Base-by-base conservation (phyloP, 2,888 invertebrate species). In the Trachelus stipa region DNA sequence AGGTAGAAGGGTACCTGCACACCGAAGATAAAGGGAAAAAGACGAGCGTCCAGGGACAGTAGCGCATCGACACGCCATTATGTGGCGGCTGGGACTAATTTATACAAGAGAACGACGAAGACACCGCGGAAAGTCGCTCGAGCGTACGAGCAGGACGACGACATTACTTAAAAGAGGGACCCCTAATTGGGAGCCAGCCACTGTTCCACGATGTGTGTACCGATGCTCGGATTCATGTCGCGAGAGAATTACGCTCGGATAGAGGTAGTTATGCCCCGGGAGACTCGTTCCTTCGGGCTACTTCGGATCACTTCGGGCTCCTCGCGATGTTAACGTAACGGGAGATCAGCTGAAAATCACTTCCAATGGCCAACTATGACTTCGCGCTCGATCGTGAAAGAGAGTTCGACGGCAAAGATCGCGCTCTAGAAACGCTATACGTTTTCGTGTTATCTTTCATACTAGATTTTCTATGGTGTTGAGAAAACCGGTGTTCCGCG, bases 1-100 rank as follows among this genome's bases (percentile, higher is more conserved):
- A 73, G 78, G 68, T 34, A 76, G 75, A 76, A 79, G 76, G 74
- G 34, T 74, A 74, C 74, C 74, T 74, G 74, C 30, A 40, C 74
- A 34, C 34, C 33, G 74, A 12, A 74, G 37, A 74, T 33, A 40
- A 74, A 74, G 37, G 37, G 74, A 74, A 74, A 74, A 34, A 40
- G 74, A 30, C 74, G 34, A 71, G 12, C 74, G 34, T 15, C 74
- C 76, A 82, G 85, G 87, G 89, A 90, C 90, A 87, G 91, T 90
- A 91, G 91, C 91, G 88, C 89, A 91, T 91, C 91, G 90, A 91
- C 91, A 91, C 91, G 90, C 91, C 90, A 91, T 91, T 91, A 91
- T 91, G 90, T 90, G 90, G 88, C 89, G 90, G 88, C 88, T 87
- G 88, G 88, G 91, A 91, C 91, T 91, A 91, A 91, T 91, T 91